Evolutionary conservation across 2,888 invertebrate species (phyloP), one percentile per base, ranked within the genome.

Genomic region (Drosophila limbata): DNA sequence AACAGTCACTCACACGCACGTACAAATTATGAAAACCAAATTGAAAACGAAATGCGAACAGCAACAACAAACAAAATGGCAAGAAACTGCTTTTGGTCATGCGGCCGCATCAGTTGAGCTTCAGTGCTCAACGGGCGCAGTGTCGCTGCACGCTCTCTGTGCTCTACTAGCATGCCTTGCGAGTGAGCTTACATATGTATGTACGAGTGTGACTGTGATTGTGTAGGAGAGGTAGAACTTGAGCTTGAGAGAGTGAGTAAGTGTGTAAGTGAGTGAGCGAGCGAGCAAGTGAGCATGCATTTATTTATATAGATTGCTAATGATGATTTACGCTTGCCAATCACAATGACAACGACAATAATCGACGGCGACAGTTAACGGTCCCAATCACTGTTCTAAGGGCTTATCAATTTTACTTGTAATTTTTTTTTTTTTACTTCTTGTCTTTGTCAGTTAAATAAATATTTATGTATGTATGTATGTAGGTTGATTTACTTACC

Each of bases 81-180:
- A 88, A 79, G 86, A 84, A 86, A 86, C 69, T 71, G 77, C 81
- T 88, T 74, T 86, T 84, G 79, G 81, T 81, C 87, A 84, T 74
- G 76, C 76, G 84, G 87, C 89, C 79, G 84, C 79, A 79, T 75
- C 89, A 84, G 87, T 84, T 84, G 84, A 76, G 88, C 84, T 86
- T 75, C 71, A 79, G 52, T 87, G 84, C 84, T 81, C 81, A 88
- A 77, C 84, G 75, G 65, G 88, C 73, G 77, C 78, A 69, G 66
- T 67, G 42, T 39, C 35, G 45, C 35, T 50, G 48, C 55, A 39
- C 61, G 28, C 33, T 44, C 45, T 73, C 39, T n/a, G 11, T 21
- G 25, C 25, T 25, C 25, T 25, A 25, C 25, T 25, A 25, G 21
- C 21, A 21, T 21, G 10, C 39, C 39, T 15, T 31, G 33, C 53